A percentile compares a stretch with the other conserved stretches of the same genome.
phyloP scores from a whole-genome alignment of 2,888 invertebrate species.

The Ophion ventricosus region DNA sequence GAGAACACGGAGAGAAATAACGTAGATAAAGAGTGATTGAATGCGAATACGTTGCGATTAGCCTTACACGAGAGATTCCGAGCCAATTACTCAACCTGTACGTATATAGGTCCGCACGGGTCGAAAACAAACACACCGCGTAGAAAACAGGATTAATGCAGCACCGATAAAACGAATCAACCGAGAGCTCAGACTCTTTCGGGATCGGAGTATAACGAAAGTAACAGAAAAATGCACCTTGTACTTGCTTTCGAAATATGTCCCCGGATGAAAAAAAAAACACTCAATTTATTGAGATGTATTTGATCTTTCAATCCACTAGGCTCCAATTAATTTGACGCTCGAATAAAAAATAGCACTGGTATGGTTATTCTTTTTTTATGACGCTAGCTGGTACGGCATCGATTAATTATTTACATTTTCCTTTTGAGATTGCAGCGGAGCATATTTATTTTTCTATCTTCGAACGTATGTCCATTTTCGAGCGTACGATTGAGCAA shows the following conservation, averaged over 20 bases:
- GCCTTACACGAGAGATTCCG: conserved; percentile 39
- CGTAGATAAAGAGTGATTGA: conserved; percentile 49
- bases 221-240: not conserved
- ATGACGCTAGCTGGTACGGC: not conserved
- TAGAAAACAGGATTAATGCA: conserved; percentile 26
- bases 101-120: not conserved
- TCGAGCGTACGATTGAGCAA: not conserved
- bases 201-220: not conserved
- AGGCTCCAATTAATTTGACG: not conserved
- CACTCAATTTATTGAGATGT: not conserved
- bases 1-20: conserved; percentile 37
- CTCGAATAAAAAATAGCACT: not conserved
- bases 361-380: not conserved
- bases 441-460: not conserved
- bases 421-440: not conserved
- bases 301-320: not conserved
- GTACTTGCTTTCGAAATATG: not conserved
- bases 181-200: not conserved
- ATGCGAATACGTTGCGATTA: conserved; percentile 40
- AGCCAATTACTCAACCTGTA: conserved; percentile 56
- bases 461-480: not conserved
- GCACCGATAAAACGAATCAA: not conserved
- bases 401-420: not conserved
- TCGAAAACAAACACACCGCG: conserved; percentile 16
- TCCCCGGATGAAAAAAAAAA: no score